Base-by-base conservation (phyloP, 1,140 invertebrate genomes). In the Augochlora pura region DNA sequence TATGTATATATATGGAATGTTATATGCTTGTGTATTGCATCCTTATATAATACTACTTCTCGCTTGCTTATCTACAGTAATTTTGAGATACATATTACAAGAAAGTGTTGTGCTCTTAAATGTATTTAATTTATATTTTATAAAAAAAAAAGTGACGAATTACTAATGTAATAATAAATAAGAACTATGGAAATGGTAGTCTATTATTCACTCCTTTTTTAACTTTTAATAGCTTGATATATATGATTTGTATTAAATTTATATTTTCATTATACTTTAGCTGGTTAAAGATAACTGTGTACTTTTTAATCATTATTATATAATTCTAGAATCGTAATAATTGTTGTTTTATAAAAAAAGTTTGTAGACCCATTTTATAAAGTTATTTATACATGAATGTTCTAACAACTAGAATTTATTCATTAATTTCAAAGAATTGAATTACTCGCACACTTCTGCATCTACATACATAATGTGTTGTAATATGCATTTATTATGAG, bases 61-160 rank as follows among this genome's bases (percentile, higher is more conserved):
- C 74, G 77, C 77, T 64, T 78, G 76, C 76, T 79, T 79, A 25
- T 79, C 32, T 79, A 79, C 16, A 59, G 3, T 39, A 60, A 59
- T 60, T 57, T 62, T 54, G 49, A 57, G 21, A 66, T 32, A 65
- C 54, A 73, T 57, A 57, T n/a, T n/a, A n/a, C 25, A 9, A 8
- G 59, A 52, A 21, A 71, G 60, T 27, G 38, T 18, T 2, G 49
- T 62, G 12, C 52, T 69, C 32, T 63, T 52, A 70, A 62, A 23
- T 39, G 69, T 39, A 16, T 5, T 77, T 21, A 49, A 10, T 70
- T 39, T 4, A 49, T 77, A 27, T 68, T 76, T 38, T 14, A 14
- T 9, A 49, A 60, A 39, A 46, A 32, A 32, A 25, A 18, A 38
- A 25, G 16, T 27, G 14, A 62, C 32, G 14, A 7, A 27, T 62